Conservation (phyloP, 1,140 invertebrate genomes). For the Microplitis demolitor region DNA sequence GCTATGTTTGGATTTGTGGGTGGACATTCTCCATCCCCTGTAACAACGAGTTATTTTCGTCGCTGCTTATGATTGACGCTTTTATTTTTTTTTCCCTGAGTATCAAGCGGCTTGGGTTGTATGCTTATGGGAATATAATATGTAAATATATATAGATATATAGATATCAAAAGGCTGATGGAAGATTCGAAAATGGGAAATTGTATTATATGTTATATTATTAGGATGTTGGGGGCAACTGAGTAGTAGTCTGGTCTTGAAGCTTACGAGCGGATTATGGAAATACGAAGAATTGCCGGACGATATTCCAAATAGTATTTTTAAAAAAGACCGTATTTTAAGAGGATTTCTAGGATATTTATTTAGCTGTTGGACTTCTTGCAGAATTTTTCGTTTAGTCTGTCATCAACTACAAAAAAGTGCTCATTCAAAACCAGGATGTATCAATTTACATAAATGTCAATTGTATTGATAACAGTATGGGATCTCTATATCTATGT, state of each 20-base stretch:
- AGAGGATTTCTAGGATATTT: constrained; percentile 17
- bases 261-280: constrained; percentile 28
- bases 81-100: constrained; percentile 18
- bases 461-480: too few relatives aligned
- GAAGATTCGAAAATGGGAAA: constrained; percentile 1
- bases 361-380: too few relatives aligned
- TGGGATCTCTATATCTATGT: too few relatives aligned
- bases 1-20: too few relatives aligned
- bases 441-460: too few relatives aligned
- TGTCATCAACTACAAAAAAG: too few relatives aligned
- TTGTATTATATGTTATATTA: constrained; percentile 27
- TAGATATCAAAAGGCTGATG: not conserved
- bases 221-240: constrained; percentile 11
- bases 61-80: constrained; percentile 25
- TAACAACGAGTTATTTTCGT: not conserved
- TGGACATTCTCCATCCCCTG: too few relatives aligned
- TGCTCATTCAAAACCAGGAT: too few relatives aligned
- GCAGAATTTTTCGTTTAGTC: too few relatives aligned
- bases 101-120: not conserved
- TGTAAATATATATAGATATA: not conserved
- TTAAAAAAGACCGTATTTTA: constrained; percentile 19
- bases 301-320: not conserved
- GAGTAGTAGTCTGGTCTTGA: constrained; percentile 23
- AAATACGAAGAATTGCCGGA: constrained; percentile 22
- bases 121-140: not conserved